phyloP scores from a whole-genome alignment of 2,113 vertebrate genomes.

The Diphyllodes magnificus region DNA sequence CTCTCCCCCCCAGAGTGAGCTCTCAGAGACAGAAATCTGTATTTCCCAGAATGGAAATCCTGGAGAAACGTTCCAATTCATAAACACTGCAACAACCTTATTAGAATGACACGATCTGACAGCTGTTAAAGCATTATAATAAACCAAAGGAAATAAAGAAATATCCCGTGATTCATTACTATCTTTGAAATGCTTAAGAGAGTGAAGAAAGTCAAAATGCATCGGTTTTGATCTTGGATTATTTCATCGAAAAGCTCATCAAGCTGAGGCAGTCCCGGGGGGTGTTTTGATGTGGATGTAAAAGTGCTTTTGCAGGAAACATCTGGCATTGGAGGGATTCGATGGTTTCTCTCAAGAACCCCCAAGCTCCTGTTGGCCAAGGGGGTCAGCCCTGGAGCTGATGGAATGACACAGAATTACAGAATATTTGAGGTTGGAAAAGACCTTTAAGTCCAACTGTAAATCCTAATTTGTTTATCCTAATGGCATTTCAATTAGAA shows the following conservation, averaged over 20 bases:
- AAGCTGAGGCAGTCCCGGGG: neutral
- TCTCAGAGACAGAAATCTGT: neutral
- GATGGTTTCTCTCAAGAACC: neutral
- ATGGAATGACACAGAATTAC: neutral
- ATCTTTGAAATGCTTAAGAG: neutral
- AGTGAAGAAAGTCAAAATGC: neutral
- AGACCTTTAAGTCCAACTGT: neutral
- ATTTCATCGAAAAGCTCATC: neutral
- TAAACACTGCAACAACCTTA: conserved; percentile 20
- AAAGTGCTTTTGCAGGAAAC: neutral
- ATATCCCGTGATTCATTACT: neutral
- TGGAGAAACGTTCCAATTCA: neutral
- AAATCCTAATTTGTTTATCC: neutral
- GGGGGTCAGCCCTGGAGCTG: neutral
- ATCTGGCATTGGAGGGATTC: neutral
- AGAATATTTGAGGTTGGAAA: neutral
- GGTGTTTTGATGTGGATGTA: neutral
- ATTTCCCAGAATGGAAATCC: conserved; percentile 9
- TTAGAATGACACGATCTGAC: neutral
- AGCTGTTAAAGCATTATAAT: conserved; percentile 6
- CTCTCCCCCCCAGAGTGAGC: neutral
- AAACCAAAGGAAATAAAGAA: neutral
- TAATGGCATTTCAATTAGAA: neutral
- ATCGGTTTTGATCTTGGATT: neutral
- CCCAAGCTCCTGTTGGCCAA: neutral